Percentiles rank a stretch among this genome's conserved stretches.
These are phyloP conservation scores for Dromococcyx pavoninus DNA, from an alignment of 2,797 vertebrate species.

Conservation along the genomic window DNA sequence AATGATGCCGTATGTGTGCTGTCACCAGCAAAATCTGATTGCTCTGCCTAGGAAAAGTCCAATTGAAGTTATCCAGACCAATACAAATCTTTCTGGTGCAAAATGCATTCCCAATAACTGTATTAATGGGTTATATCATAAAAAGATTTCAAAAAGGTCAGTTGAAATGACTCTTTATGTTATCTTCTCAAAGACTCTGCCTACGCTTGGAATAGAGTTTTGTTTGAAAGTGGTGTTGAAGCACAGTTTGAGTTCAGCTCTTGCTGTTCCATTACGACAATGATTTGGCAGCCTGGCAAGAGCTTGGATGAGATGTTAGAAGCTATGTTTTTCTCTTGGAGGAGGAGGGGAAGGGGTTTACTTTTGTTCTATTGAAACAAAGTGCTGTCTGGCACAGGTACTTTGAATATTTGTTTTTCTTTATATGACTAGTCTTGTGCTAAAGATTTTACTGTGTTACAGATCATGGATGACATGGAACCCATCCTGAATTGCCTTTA, in stretches of 20 bases:
- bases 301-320: neutral
- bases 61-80: neutral
- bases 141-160: conserved; percentile 14
- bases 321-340: neutral
- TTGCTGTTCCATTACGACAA: neutral
- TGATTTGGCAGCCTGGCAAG: conserved; percentile 28
- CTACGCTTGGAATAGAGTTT: neutral
- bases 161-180: conserved; percentile 15
- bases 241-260: conserved; percentile 17
- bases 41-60: neutral
- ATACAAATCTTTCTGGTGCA: neutral
- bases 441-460: neutral
- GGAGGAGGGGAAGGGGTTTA: neutral
- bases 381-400: neutral
- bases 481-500: neutral
- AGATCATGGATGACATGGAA: neutral
- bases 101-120: neutral
- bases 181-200: neutral
- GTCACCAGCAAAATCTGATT: conserved; percentile 17
- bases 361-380: neutral
- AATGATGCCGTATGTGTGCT: neutral
- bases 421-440: neutral
- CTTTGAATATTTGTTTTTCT: neutral
- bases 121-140: neutral
- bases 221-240: neutral